Percentiles rank a stretch among this genome's conserved stretches.
Conservation (phyloP, 1,140 invertebrate species). For the Plodia interpunctella region DNA sequence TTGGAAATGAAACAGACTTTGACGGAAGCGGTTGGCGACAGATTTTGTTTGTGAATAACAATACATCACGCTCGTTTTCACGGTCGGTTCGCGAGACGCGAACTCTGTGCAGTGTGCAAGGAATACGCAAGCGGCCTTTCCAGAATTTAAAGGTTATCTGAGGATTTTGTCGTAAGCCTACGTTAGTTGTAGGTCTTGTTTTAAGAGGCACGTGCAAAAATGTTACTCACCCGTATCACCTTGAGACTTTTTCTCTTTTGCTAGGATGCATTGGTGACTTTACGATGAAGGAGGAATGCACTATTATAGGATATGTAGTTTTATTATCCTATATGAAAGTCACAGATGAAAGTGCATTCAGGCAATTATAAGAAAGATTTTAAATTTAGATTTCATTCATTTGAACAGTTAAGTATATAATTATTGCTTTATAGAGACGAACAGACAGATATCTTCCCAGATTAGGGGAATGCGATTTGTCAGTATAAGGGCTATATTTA, state of each 20-base stretch:
- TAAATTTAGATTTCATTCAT: background rate
- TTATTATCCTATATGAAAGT: no score
- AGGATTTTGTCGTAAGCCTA: slow-evolving; percentile 1
- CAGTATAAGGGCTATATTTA: no score
- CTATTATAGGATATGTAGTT: background rate
- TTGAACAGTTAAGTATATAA: no score
- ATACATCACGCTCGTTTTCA: slow-evolving; percentile 38
- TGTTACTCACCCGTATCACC: slow-evolving; percentile 1
- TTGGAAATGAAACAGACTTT: slow-evolving; percentile 36
- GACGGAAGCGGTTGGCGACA: slow-evolving; percentile 29
- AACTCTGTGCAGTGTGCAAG: slow-evolving; percentile 25
- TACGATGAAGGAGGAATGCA: background rate
- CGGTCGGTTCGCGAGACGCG: slow-evolving; percentile 23
- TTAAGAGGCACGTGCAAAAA: slow-evolving; percentile 12
- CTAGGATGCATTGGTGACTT: background rate
- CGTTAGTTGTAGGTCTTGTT: slow-evolving; percentile 28
- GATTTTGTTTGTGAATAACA: slow-evolving; percentile 43
- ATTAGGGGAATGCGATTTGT: no score
- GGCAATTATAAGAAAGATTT: background rate
- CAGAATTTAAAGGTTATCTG: slow-evolving; percentile 49
- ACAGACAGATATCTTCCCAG: no score
- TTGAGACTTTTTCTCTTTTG: slow-evolving; percentile 5
- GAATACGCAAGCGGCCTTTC: slow-evolving; percentile 29
- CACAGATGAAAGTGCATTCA: background rate
- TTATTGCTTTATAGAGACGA: no score